phyloP scores from a whole-genome alignment of 53 echinoderm and acorn worm species.

The Zoroaster sp. region DNA sequence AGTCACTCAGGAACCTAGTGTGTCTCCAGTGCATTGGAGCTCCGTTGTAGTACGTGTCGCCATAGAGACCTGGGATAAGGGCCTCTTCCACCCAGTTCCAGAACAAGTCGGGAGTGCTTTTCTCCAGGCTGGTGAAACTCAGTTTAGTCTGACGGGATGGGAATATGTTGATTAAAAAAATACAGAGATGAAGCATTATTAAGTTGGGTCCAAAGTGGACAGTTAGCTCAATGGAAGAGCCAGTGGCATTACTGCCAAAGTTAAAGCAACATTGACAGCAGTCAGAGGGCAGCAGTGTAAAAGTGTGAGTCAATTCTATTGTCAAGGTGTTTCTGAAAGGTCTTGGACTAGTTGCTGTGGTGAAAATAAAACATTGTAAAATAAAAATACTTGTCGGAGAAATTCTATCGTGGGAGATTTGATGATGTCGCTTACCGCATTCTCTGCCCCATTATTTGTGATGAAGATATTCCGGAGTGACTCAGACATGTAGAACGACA shows the following conservation, averaged over 20 bases:
- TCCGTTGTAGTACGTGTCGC: slow-evolving; percentile 66
- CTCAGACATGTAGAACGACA: slow-evolving; percentile 66
- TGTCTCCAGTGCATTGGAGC: slow-evolving; percentile 71
- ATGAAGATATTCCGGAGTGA: slow-evolving; percentile 68
- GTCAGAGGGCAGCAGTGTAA: no score
- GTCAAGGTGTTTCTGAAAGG: no score
- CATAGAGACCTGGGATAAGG: slow-evolving; percentile 74
- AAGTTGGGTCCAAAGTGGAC: no score
- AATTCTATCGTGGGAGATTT: no score
- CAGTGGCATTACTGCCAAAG: no score
- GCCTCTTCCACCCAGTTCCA: slow-evolving; percentile 76
- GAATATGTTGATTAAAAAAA: not conserved
- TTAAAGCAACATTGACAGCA: no score
- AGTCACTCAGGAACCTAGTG: slow-evolving; percentile 58
- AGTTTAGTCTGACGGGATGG: not conserved
- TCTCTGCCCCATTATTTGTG: slow-evolving; percentile 42
- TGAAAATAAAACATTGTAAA: no score
- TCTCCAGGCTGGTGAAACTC: slow-evolving; percentile 32
- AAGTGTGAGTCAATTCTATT: no score
- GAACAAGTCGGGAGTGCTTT: slow-evolving; percentile 63
- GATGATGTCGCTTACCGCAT: slow-evolving; percentile 28
- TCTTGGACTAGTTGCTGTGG: no score
- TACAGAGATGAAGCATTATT: no score
- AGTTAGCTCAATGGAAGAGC: no score
- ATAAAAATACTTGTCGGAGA: no score